phyloP scores from a whole-genome alignment of 2,113 vertebrate species.

The Stercorarius parasiticus region DNA sequence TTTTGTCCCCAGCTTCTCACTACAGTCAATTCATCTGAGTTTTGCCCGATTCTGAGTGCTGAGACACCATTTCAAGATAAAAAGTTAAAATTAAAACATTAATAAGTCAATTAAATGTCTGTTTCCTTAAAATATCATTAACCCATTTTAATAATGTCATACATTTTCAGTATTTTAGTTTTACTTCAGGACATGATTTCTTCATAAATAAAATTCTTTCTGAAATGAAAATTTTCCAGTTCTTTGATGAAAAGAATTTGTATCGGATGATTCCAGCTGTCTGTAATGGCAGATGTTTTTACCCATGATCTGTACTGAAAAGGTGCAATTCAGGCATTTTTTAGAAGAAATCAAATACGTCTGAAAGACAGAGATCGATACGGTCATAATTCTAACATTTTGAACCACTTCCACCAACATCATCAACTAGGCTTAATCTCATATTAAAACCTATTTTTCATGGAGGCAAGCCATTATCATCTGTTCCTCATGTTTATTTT shows the following conservation, averaged over 20 bases:
- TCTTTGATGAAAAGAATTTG: background rate
- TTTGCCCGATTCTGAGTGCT: background rate
- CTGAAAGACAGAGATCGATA: background rate
- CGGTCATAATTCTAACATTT: background rate
- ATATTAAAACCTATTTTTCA: background rate
- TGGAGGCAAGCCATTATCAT: background rate
- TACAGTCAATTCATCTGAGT: background rate
- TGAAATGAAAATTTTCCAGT: background rate
- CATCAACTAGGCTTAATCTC: background rate
- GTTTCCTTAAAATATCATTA: background rate
- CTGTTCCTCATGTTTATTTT: background rate
- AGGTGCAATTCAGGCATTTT: background rate
- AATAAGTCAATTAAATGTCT: background rate
- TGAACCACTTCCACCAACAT: background rate
- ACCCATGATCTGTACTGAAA: background rate
- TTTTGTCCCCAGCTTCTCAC: fast-evolving
- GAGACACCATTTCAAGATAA: background rate
- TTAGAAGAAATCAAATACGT: background rate
- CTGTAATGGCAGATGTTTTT: background rate
- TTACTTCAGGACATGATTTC: background rate
- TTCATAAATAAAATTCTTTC: background rate
- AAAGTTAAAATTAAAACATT: background rate
- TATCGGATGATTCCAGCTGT: background rate
- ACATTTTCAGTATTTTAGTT: background rate
- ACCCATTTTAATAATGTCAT: background rate